These are phyloP conservation scores for Caprella mutica DNA, from an alignment of 2,888 invertebrate species.

Conservation along the genomic window DNA sequence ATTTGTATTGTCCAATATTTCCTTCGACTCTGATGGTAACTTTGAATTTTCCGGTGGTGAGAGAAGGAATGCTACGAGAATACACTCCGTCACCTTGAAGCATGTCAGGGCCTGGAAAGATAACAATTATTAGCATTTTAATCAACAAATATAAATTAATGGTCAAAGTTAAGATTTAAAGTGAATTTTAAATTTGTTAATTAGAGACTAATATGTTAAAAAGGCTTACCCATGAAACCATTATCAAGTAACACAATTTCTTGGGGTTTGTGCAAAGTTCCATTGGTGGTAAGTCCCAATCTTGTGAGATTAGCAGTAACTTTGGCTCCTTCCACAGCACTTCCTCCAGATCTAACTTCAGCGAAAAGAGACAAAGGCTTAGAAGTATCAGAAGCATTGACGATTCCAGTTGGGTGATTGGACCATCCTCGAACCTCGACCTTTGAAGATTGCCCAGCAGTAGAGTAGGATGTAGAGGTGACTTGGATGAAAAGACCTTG, in stretches of 20 bases:
- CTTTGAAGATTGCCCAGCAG: constrained; percentile 40
- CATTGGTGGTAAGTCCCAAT: constrained; percentile 35
- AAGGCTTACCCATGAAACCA: constrained; percentile 46
- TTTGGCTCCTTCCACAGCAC: constrained; percentile 49
- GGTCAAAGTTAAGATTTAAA: too few species aligned
- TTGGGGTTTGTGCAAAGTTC: constrained; percentile 22
- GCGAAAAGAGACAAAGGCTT: constrained; percentile 43
- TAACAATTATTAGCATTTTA: too few species aligned
- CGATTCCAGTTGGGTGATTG: constrained; percentile 36
- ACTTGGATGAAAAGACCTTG: constrained; percentile 53
- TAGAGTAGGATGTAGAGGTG: constrained; percentile 46
- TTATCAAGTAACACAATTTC: constrained; percentile 48
- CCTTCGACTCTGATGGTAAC: constrained; percentile 34
- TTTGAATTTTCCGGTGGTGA: constrained; percentile 36
- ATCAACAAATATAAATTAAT: too few species aligned
- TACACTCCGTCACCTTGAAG: constrained; percentile 55
- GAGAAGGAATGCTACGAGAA: constrained; percentile 47
- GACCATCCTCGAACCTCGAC: constrained; percentile 46
- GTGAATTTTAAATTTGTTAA: too few species aligned
- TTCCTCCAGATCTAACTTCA: constrained; percentile 47
- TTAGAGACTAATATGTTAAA: not conserved
- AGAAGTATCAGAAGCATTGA: constrained; percentile 41
- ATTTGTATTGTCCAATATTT: constrained; percentile 15
- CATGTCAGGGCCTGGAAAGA: constrained; percentile 50
- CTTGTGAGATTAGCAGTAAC: constrained; percentile 46